These are phyloP conservation scores for Vanacampus margaritifer DNA, from an alignment of 2,113 vertebrate species.

Conservation along the genomic window DNA sequence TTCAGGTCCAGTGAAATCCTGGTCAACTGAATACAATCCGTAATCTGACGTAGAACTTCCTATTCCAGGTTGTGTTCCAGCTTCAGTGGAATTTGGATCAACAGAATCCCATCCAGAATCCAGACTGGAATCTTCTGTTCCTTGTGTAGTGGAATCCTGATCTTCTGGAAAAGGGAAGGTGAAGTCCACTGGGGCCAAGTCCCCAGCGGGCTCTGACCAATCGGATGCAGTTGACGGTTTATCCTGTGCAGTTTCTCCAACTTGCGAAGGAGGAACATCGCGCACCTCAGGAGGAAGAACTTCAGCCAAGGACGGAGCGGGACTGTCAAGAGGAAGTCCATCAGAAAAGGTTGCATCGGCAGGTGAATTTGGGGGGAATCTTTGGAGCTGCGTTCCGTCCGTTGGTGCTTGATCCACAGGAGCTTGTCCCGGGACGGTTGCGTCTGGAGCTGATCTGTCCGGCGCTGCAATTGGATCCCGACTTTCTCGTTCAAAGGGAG, in stretches of 20 bases:
- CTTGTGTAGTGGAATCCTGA: slow-evolving; percentile 4
- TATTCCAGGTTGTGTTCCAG: no score
- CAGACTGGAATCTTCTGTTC: slow-evolving; percentile 7
- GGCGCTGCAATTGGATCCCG: neutral
- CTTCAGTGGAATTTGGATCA: slow-evolving; percentile 9
- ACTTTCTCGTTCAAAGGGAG: neutral
- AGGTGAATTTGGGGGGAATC: neutral
- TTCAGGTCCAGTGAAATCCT: neutral
- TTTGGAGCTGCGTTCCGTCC: neutral
- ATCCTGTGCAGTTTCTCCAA: slow-evolving; percentile 13
- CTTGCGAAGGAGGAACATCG: slow-evolving; percentile 13
- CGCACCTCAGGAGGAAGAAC: slow-evolving; percentile 4
- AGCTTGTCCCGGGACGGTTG: neutral
- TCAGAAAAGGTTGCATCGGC: neutral
- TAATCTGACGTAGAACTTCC: slow-evolving; percentile 1
- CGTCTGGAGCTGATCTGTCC: neutral
- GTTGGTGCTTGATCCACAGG: neutral
- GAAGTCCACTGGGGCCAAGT: slow-evolving; percentile 46
- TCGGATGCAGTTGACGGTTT: neutral
- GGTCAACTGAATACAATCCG: slow-evolving; percentile 7
- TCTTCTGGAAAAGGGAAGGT: slow-evolving; percentile 31
- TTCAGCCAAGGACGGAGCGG: slow-evolving; percentile 12
- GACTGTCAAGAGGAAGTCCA: neutral
- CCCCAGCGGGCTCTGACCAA: slow-evolving; percentile 6
- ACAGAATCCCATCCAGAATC: neutral